phyloP scores from a whole-genome alignment of 2,797 vertebrate genomes.

The Pagetopsis macropterus region DNA sequence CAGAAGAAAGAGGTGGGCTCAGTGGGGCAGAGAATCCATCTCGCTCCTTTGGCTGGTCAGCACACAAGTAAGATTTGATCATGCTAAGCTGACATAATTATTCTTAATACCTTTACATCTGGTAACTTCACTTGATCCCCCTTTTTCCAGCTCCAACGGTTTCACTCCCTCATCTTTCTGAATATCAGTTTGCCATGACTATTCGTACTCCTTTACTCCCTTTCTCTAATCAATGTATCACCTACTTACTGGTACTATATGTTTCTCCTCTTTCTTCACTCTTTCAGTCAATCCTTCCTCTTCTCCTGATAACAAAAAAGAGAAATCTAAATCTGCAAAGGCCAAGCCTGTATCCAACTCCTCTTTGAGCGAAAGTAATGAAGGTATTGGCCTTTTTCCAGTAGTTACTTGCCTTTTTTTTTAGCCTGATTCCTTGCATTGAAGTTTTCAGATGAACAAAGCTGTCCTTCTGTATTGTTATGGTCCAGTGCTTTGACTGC shows the following conservation, averaged over 20 bases:
- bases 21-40: conserved; percentile 92
- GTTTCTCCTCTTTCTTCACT: conserved; percentile 63
- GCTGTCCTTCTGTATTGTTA: not conserved
- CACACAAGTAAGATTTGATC: conserved; percentile 84
- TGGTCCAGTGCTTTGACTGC: not conserved
- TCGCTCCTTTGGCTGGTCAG: conserved; percentile 85
- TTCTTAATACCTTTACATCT: not conserved
- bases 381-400: conserved; percentile 72
- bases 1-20: conserved; percentile 96
- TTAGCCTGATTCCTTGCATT: not conserved
- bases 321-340: conserved; percentile 80
- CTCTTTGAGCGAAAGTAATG: conserved; percentile 76
- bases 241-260: conserved; percentile 42
- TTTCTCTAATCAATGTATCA: conserved; percentile 16
- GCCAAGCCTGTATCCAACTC: conserved; percentile 77
- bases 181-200: not conserved
- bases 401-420: not conserved
- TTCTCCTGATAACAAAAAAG: conserved; percentile 85
- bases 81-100: not conserved
- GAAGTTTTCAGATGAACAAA: not conserved
- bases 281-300: conserved; percentile 80
- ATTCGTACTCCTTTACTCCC: not conserved
- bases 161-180: not conserved
- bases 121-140: not conserved
- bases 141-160: not conserved